Evolutionary conservation across 2,113 vertebrate genomes (phyloP).

Genomic region (Arothron firmamentum): DNA sequence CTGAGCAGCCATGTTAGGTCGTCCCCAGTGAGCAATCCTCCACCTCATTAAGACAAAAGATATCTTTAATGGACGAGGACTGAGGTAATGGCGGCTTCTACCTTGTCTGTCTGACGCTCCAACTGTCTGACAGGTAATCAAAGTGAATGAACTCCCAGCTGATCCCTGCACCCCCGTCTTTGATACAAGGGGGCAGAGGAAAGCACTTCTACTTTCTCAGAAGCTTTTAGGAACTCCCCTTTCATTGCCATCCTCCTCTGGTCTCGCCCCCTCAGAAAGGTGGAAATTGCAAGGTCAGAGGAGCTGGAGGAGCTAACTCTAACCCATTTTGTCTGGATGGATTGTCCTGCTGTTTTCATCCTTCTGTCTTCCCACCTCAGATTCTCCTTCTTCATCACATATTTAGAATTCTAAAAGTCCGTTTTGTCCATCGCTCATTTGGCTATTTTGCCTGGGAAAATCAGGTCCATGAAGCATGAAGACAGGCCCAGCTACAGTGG

Average conservation of each 20-base stretch:
- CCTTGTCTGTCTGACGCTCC: constrained; percentile 42
- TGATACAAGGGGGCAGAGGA: constrained; percentile 51
- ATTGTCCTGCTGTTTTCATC: background rate
- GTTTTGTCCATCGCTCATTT: too few species aligned
- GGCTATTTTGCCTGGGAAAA: too few species aligned
- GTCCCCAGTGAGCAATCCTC: constrained; percentile 18
- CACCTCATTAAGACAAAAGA: constrained; percentile 33
- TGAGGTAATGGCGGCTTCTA: constrained; percentile 56
- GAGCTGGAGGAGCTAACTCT: too few species aligned
- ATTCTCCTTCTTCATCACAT: too few species aligned
- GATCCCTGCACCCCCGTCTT: constrained; percentile 51
- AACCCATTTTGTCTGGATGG: constrained; percentile 1
- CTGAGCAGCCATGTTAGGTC: too few species aligned
- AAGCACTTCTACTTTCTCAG: constrained; percentile 35
- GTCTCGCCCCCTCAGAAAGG: constrained; percentile 17
- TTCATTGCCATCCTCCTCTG: constrained; percentile 12
- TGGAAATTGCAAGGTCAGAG: constrained; percentile 2
- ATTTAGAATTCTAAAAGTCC: too few species aligned
- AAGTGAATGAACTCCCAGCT: constrained; percentile 48
- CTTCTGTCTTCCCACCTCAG: too few species aligned
- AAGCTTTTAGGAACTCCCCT: constrained; percentile 25
- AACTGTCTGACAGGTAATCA: constrained; percentile 60
- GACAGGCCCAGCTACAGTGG: too few species aligned
- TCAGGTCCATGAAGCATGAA: too few species aligned
- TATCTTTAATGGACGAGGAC: constrained; percentile 50